Evolutionary conservation across 2,888 invertebrate species (phyloP).

Genomic region (Drosophila antonietae): DNA sequence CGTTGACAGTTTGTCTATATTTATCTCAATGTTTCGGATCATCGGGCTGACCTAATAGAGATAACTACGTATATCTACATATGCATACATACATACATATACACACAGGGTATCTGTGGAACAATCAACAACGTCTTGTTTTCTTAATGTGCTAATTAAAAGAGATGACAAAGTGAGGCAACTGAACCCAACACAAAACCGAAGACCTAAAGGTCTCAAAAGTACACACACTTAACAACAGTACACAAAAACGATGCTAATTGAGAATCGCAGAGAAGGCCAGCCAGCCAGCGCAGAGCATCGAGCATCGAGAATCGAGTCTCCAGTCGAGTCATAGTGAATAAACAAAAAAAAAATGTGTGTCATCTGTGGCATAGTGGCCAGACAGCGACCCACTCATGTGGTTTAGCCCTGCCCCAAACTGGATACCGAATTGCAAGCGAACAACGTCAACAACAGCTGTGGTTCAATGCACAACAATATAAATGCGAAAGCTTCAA

Average conservation of each 20-base stretch:
- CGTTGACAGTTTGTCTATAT: not conserved
- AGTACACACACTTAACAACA: slow-evolving; percentile 14
- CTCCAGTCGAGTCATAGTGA: slow-evolving; percentile 11
- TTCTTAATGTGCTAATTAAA: slow-evolving; percentile 55
- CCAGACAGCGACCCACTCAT: slow-evolving; percentile 14
- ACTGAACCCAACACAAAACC: slow-evolving; percentile 6
- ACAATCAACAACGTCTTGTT: slow-evolving; percentile 1
- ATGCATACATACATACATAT: not conserved
- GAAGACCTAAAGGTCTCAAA: slow-evolving; percentile 11
- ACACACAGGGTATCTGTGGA: not conserved
- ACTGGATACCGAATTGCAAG: not conserved
- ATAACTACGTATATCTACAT: slow-evolving; percentile 9
- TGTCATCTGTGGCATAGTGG: slow-evolving; percentile 37
- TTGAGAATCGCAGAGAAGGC: slow-evolving; percentile 23
- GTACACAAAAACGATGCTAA: slow-evolving; percentile 32
- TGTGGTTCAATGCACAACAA: slow-evolving; percentile 34
- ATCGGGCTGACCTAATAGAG: slow-evolving; percentile 1
- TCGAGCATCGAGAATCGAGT: not conserved
- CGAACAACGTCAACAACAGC: slow-evolving; percentile 11
- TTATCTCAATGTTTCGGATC: slow-evolving; percentile 6
- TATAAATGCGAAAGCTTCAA: slow-evolving; percentile 1
- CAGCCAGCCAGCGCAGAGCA: not conserved
- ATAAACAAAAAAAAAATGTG: slow-evolving; percentile 25
- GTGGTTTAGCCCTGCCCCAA: slow-evolving; percentile 18
- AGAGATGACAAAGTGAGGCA: slow-evolving; percentile 19